phyloP scores from a whole-genome alignment of 2,888 invertebrate genomes.

The Calephelis perditalis region DNA sequence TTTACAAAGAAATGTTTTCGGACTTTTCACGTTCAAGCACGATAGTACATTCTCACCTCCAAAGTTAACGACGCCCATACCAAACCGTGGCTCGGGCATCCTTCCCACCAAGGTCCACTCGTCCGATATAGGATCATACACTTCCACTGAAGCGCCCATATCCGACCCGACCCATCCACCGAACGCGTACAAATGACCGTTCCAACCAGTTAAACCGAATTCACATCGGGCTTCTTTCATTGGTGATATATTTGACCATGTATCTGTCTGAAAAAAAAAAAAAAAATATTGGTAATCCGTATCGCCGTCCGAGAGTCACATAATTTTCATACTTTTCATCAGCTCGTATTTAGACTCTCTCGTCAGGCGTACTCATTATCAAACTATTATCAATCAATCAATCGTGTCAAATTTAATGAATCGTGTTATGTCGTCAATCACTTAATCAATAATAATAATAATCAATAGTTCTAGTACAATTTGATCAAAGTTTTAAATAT shows the following conservation, averaged over 20 bases:
- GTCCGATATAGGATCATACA: slow-evolving; percentile 88
- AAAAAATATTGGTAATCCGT: background rate
- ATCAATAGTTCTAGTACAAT: too few relatives aligned
- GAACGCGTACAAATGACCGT: slow-evolving; percentile 90
- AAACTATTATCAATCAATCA: too few relatives aligned
- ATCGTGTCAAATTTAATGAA: too few relatives aligned
- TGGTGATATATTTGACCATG: slow-evolving; percentile 80
- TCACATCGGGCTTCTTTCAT: slow-evolving; percentile 93
- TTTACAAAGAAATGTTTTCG: too few relatives aligned
- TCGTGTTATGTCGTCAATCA: too few relatives aligned
- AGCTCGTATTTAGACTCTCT: too few relatives aligned
- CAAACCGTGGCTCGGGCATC: slow-evolving; percentile 91
- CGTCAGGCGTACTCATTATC: too few relatives aligned
- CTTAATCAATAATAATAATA: too few relatives aligned
- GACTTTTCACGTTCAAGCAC: too few relatives aligned
- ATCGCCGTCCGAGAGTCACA: too few relatives aligned
- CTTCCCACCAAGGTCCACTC: slow-evolving; percentile 87
- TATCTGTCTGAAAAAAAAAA: slow-evolving; percentile 59
- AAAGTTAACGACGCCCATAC: slow-evolving; percentile 93
- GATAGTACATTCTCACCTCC: slow-evolving; percentile 75
- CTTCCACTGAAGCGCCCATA: slow-evolving; percentile 92
- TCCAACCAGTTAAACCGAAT: slow-evolving; percentile 91
- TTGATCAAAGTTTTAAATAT: too few relatives aligned
- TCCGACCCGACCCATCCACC: slow-evolving; percentile 97
- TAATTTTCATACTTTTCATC: too few relatives aligned